Evolutionary conservation across 2,113 vertebrate genomes (phyloP).

Genomic region (Cavia porcellus): DNA sequence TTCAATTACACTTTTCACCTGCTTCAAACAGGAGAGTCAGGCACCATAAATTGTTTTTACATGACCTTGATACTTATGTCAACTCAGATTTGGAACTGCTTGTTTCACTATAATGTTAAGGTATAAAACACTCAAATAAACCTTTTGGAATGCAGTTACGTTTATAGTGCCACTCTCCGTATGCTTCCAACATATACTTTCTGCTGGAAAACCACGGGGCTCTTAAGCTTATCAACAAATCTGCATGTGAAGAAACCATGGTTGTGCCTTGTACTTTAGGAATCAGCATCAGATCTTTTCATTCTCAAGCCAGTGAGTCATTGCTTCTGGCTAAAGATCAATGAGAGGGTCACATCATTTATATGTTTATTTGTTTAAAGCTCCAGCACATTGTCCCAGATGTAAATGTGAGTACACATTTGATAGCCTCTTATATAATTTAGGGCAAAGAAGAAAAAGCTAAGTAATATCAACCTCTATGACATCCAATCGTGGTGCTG

Average conservation of each 20-base stretch:
- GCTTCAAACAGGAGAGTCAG: background rate
- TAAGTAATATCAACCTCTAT: background rate
- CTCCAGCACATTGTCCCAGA: conserved; percentile 44
- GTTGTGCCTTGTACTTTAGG: background rate
- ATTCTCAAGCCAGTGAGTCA: background rate
- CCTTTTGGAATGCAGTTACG: background rate
- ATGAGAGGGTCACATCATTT: conserved; percentile 1
- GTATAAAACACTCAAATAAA: conserved; percentile 12
- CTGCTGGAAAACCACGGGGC: background rate
- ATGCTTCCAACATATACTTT: background rate
- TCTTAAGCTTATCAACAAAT: background rate
- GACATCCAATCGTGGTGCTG: background rate
- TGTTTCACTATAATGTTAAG: background rate
- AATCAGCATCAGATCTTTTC: background rate
- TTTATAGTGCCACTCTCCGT: background rate
- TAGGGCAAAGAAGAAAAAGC: conserved; percentile 54
- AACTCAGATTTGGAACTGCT: background rate
- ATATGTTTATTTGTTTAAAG: conserved; percentile 47
- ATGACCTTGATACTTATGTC: background rate
- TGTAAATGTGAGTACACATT: conserved; percentile 70
- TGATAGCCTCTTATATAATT: conserved; percentile 65
- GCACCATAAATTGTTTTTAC: too few species aligned
- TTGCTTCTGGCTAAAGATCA: conserved; percentile 54
- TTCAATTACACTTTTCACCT: background rate
- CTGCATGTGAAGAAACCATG: background rate